These are phyloP conservation scores for Apus apus DNA, from an alignment of 2,113 vertebrate species.

Conservation along the genomic window DNA sequence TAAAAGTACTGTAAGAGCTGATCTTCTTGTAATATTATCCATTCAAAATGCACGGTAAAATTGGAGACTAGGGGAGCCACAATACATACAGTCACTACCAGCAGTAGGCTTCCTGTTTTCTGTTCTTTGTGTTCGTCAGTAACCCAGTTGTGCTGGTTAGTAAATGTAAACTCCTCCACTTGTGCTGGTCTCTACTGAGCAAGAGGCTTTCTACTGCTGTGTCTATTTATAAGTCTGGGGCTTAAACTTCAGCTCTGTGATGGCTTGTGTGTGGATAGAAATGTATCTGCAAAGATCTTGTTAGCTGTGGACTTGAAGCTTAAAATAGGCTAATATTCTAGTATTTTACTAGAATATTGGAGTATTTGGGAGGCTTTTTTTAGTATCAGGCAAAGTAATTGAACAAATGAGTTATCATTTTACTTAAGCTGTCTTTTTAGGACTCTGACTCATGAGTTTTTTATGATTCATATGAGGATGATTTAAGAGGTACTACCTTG, in stretches of 20 bases:
- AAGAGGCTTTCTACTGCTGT: not conserved
- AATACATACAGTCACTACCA: not conserved
- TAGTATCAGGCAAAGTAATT: slow-evolving; percentile 1
- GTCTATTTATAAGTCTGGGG: not conserved
- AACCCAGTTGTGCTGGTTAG: not conserved
- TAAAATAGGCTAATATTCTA: not conserved
- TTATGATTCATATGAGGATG: slow-evolving; percentile 6
- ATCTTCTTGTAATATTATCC: not conserved
- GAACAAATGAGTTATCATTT: slow-evolving; percentile 8
- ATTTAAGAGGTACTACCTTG: slow-evolving; percentile 1
- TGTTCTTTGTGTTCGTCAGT: not conserved
- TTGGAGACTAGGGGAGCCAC: not conserved
- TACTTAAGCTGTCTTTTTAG: not conserved
- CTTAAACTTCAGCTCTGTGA: not conserved
- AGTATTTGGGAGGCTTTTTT: slow-evolving; percentile 15
- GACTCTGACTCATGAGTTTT: not conserved
- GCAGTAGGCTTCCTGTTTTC: not conserved
- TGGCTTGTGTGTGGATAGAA: not conserved
- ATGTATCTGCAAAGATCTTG: not conserved
- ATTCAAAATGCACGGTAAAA: not conserved
- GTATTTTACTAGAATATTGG: slow-evolving; percentile 5
- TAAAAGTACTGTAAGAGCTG: not conserved
- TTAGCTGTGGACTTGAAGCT: not conserved
- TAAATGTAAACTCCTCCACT: not conserved
- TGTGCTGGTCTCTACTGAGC: not conserved